Base-by-base conservation (phyloP, 2,797 vertebrate species). In the Dicrostonyx torquatus region DNA sequence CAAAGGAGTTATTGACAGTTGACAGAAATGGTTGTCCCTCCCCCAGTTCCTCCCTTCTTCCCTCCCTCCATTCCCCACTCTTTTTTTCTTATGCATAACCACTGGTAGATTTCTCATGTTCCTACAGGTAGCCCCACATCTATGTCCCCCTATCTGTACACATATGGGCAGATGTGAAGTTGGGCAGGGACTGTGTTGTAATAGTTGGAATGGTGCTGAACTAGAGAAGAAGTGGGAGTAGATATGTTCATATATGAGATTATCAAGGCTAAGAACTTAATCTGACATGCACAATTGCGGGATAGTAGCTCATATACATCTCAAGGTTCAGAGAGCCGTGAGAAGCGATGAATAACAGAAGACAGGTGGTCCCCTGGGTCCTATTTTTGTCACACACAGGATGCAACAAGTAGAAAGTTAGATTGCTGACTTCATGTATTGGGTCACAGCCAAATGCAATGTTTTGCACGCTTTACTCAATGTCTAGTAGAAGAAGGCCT, bases 51-150 rank as follows among this genome's bases (percentile, higher is more conserved):
- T 83, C 20, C 13, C 14, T 26, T 12, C 29, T 1, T 66, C 5
- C 12, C 9, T 66, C 5, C 5, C 0, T 15, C 14, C 70, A 1
- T 24, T 6, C 14, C 26, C 10, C 24, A 3, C 10, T 3, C 13
- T 13, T 34, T 1, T 40, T 22, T 31, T 8, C 72, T 82, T 17
- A 37, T 37, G 3, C 1, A n/a, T 37, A 18, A 18, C 37, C 70
- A 40, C 37, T 43, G 5, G 22, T 43, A 29, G 17, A 66, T 66
- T 64, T 48, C 60, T 18, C 29, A 22, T 22, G 43, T 66, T 8
- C 60, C 43, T 29, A 40, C 15, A 80, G 14, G 6, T 43, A 14
- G 4, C 50, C 24, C 7, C 53, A 60, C 8, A 43, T 31, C 62
- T 66, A 14, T 34, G 62, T 5, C 29, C 66, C 31, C 31, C 31